Percentiles rank a stretch among this genome's conserved stretches.
Conservation (phyloP, 1,140 invertebrate species). For the Asobara japonica region DNA sequence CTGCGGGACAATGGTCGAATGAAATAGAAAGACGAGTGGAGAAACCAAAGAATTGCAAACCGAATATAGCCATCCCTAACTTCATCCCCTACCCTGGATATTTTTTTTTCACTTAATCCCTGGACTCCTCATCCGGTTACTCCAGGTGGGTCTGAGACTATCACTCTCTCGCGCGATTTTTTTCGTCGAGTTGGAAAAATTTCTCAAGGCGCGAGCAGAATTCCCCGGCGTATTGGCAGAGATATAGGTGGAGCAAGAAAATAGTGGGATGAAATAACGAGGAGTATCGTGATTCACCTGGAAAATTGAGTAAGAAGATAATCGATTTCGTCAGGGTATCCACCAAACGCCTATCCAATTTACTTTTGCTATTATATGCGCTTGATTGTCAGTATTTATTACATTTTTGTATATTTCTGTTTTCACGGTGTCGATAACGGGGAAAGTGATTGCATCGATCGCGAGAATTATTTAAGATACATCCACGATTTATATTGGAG, state of each 20-base stretch:
- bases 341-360: constrained; percentile 2
- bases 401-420: neutral
- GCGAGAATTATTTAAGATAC: too few species aligned
- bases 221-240: neutral
- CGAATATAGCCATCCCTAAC: neutral
- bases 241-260: neutral
- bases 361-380: neutral
- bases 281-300: constrained; percentile 21
- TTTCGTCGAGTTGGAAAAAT: constrained; percentile 9
- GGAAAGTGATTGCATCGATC: too few species aligned
- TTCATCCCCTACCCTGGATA: neutral
- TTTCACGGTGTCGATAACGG: too few species aligned
- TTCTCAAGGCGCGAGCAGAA: constrained; percentile 17
- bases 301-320: constrained; percentile 23
- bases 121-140: neutral
- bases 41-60: constrained; percentile 29
- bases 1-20: constrained; percentile 31
- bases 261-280: constrained; percentile 6
- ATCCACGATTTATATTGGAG: too few species aligned
- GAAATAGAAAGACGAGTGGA: constrained; percentile 23
- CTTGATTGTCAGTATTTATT: neutral
- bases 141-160: neutral
- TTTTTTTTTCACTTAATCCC: too few species aligned
- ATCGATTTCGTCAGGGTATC: neutral
- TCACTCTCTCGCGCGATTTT: neutral